Evolutionary conservation across 2,888 invertebrate genomes (phyloP), one percentile per base, ranked within the genome.

Genomic region (Cosmorhoe ocellata): DNA sequence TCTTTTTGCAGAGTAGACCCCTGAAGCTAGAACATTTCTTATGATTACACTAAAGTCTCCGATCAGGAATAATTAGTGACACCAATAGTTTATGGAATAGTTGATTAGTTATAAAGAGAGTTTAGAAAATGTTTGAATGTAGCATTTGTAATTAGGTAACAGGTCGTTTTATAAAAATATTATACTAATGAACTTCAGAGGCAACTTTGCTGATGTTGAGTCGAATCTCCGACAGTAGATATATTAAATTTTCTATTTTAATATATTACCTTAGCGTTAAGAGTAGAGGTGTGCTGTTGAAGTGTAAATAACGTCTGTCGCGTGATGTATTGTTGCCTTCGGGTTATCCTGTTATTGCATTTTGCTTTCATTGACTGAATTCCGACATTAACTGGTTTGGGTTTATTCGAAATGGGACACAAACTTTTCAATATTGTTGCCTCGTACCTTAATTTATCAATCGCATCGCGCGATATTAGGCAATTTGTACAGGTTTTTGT

Each of bases 221-320:
- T 76, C 74, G 88, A 86, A 88, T 87, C 88, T 89, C 89, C 79
- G 71, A 74, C 83, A 79, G 33, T 86, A 87, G 84, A 71, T 83
- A 81, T 83, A 83, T 84, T 69, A 84, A 83, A 85, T 87, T 89
- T 89, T 89, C 81, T 89, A 89, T 89, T 89, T 89, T 89, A 89
- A 86, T 89, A 89, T 85, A 84, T 83, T 78, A 71, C 52, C 63
- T 79, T 79, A 79, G 56, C 56, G 58, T 3, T 84, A 83, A 82
- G 76, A 48, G 75, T 81, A 80, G 78, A 72, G n/a, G 73, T 78
- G 78, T 77, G 77, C 74, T 76, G 76, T 79, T 76, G 76, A 76
- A 71, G 59, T 81, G 80, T 81, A 79, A 69, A 75, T 79, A 73
- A 78, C 79, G 67, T 71, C 67, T 59, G 67, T 68, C 65, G 71